Conservation (phyloP, 2,888 invertebrate genomes). For the Andrena praecox region DNA sequence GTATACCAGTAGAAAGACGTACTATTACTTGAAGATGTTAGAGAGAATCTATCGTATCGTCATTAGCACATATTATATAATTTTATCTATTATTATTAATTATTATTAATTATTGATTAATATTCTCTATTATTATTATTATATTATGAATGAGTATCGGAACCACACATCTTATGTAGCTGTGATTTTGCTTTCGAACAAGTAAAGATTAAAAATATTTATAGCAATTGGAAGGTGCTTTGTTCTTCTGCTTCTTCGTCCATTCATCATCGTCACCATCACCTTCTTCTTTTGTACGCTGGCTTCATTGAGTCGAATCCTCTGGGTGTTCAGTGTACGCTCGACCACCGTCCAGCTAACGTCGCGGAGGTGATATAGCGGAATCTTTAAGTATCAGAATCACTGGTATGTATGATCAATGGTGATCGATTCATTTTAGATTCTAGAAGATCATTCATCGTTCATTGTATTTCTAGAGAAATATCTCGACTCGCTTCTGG, state of each 20-base stretch:
- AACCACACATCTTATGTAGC: constrained; percentile 85
- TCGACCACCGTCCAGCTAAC: background rate
- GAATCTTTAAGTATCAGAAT: too few relatives aligned
- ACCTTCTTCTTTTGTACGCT: too few relatives aligned
- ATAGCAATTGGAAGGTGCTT: constrained; percentile 77
- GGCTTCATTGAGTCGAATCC: background rate
- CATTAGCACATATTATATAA: constrained; percentile 82
- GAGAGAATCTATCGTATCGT: constrained; percentile 77
- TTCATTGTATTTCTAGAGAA: too few relatives aligned
- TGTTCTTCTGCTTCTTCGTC: background rate
- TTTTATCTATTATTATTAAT: constrained; percentile 83
- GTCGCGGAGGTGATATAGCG: background rate
- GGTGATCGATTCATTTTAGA: too few relatives aligned
- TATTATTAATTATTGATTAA: constrained; percentile 79
- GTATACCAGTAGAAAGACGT: constrained; percentile 69
- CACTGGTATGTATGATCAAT: too few relatives aligned
- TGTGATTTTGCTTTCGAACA: constrained; percentile 85
- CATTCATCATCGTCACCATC: background rate
- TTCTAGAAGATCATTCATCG: too few relatives aligned
- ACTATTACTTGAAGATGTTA: constrained; percentile 65
- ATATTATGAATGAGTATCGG: constrained; percentile 80
- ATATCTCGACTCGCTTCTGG: too few relatives aligned
- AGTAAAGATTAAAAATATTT: constrained; percentile 85
- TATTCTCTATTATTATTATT: constrained; percentile 79
- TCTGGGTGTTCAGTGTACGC: background rate